Evolutionary conservation across 2,797 vertebrate species (phyloP).

Genomic region (Phataginus tetradactyla): DNA sequence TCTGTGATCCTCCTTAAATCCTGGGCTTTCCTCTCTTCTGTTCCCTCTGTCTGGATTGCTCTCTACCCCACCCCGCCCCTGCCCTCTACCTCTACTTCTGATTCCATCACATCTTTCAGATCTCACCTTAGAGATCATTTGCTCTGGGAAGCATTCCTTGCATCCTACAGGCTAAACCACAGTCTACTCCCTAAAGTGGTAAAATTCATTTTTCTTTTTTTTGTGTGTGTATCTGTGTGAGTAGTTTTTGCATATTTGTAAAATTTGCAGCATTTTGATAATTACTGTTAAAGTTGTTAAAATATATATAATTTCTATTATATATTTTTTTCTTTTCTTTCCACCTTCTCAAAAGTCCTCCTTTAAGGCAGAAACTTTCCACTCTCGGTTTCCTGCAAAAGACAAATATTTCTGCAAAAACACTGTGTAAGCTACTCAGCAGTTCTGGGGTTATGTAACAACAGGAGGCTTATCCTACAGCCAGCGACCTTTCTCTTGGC

Average conservation of each 20-base stretch:
- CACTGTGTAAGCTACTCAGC: slow-evolving; percentile 77
- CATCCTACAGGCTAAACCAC: neutral
- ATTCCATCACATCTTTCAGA: neutral
- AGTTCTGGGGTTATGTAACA: slow-evolving; percentile 78
- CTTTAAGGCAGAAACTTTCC: slow-evolving; percentile 79
- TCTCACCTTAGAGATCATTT: neutral
- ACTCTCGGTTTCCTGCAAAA: slow-evolving; percentile 79
- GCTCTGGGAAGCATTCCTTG: neutral
- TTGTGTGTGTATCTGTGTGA: neutral
- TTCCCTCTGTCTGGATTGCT: neutral
- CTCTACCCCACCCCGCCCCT: accelerated
- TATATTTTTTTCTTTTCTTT: slow-evolving; percentile 69
- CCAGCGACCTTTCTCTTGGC: neutral
- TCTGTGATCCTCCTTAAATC: neutral
- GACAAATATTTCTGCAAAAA: slow-evolving; percentile 82
- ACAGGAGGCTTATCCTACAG: too few species aligned
- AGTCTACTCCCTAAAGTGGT: neutral
- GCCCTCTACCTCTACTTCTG: neutral
- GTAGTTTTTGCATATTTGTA: neutral
- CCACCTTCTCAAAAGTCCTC: slow-evolving; percentile 69
- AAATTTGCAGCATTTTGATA: neutral
- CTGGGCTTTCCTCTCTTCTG: neutral
- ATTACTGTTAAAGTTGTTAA: slow-evolving; percentile 41
- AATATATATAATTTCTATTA: slow-evolving; percentile 34
- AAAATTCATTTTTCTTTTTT: slow-evolving; percentile 26